Conservation (phyloP, 2,888 invertebrate species). For the Pachliopta kotzebuea region DNA sequence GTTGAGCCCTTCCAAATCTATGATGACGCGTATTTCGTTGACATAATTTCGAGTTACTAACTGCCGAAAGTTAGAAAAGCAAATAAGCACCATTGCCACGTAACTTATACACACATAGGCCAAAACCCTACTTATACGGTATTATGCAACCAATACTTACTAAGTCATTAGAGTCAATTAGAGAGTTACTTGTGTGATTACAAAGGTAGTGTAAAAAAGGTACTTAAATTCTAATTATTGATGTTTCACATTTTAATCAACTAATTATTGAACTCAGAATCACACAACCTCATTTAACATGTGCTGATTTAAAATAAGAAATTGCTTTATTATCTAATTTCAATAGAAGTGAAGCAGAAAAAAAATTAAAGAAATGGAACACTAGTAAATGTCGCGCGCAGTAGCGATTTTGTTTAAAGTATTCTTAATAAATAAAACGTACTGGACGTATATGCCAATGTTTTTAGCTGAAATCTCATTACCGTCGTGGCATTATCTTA, state of each 20-base stretch:
- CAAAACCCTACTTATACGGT: slow-evolving; percentile 32
- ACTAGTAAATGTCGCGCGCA: neutral
- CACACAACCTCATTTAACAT: neutral
- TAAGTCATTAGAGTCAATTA: slow-evolving; percentile 26
- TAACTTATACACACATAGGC: slow-evolving; percentile 32
- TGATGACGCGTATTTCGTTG: slow-evolving; percentile 34
- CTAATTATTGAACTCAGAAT: neutral
- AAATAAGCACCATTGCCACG: slow-evolving; percentile 33
- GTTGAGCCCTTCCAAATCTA: slow-evolving; percentile 35
- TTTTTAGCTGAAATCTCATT: neutral
- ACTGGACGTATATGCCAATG: slow-evolving; percentile 9
- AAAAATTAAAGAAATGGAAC: no score
- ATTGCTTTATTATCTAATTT: neutral
- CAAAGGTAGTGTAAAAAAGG: slow-evolving; percentile 9
- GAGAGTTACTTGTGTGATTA: slow-evolving; percentile 18
- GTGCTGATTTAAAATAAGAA: neutral
- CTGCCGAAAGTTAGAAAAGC: slow-evolving; percentile 34
- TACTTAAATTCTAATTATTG: slow-evolving; percentile 8
- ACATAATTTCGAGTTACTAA: slow-evolving; percentile 32
- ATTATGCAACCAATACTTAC: slow-evolving; percentile 35
- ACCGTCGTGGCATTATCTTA: slow-evolving; percentile 36
- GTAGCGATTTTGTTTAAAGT: neutral
- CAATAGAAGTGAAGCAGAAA: neutral
- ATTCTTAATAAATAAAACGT: neutral
- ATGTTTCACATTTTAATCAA: neutral